phyloP scores from a whole-genome alignment of 2,888 invertebrate genomes.

The Augiades crinisus region DNA sequence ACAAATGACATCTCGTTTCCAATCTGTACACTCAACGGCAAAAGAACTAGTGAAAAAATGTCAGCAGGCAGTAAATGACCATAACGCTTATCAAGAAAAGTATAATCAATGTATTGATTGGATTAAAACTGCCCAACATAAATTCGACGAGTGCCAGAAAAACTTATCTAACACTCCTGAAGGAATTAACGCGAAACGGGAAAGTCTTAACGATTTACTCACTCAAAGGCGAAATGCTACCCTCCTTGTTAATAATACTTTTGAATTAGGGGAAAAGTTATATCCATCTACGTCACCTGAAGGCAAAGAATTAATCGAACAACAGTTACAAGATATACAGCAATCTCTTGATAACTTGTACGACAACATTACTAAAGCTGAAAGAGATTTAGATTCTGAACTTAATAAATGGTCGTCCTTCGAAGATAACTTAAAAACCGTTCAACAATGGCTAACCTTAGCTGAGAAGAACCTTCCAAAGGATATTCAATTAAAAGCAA shows the following conservation, averaged over 20 bases:
- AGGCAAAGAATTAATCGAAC: slow-evolving; percentile 91
- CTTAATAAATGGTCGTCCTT: slow-evolving; percentile 94
- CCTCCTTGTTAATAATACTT: slow-evolving; percentile 89
- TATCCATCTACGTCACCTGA: slow-evolving; percentile 93
- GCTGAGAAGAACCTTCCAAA: slow-evolving; percentile 88
- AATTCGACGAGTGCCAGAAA: slow-evolving; percentile 85
- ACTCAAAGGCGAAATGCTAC: slow-evolving; percentile 88
- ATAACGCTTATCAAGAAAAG: slow-evolving; percentile 89
- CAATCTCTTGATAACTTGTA: slow-evolving; percentile 90
- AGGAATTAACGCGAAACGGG: slow-evolving; percentile 85
- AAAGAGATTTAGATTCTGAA: slow-evolving; percentile 91
- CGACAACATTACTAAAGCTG: slow-evolving; percentile 88
- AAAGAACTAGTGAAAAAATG: slow-evolving; percentile 96
- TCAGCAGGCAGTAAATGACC: slow-evolving; percentile 92
- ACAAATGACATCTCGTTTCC: slow-evolving; percentile 94
- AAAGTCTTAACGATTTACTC: slow-evolving; percentile 86
- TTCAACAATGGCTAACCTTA: slow-evolving; percentile 89
- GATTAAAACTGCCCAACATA: slow-evolving; percentile 88
- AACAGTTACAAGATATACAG: slow-evolving; percentile 91
- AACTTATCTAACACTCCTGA: slow-evolving; percentile 84
- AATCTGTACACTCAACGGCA: slow-evolving; percentile 93
- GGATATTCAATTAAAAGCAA: slow-evolving; percentile 91
- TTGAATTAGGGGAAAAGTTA: slow-evolving; percentile 93
- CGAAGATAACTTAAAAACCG: slow-evolving; percentile 90
- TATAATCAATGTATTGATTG: slow-evolving; percentile 92